Percentiles rank a stretch among this genome's conserved stretches.
Evolutionary conservation across 2,797 vertebrate genomes (phyloP).

Genomic region (Argya squamiceps): DNA sequence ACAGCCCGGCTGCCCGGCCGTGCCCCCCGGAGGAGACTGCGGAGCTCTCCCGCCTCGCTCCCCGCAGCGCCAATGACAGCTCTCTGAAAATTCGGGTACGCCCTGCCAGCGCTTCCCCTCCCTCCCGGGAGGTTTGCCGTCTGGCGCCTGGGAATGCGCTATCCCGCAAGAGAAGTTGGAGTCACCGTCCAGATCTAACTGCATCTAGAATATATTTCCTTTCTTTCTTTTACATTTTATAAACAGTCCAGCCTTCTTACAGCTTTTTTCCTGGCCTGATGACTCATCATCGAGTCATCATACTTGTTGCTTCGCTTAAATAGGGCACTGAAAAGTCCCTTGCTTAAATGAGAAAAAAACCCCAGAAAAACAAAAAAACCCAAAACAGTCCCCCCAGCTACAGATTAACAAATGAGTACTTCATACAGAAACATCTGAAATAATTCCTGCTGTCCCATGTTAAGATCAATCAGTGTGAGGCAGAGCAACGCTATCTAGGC

Average conservation of each 20-base stretch:
- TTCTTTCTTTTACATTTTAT: slow-evolving; percentile 50
- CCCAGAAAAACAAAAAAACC: background rate
- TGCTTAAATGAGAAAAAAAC: background rate
- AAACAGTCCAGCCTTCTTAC: slow-evolving; percentile 51
- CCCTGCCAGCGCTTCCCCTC: background rate
- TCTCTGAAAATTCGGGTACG: rapidly evolving
- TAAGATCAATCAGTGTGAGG: rapidly evolving
- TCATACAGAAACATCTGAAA: background rate
- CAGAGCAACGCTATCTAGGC: background rate
- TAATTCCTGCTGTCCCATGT: background rate
- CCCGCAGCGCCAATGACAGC: rapidly evolving
- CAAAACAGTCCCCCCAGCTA: background rate
- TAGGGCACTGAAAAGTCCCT: background rate
- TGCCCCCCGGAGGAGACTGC: background rate
- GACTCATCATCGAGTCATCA: slow-evolving; percentile 42
- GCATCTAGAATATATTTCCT: slow-evolving; percentile 48
- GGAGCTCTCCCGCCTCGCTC: background rate
- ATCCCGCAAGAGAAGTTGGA: background rate
- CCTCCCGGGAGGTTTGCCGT: background rate
- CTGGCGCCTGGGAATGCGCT: background rate
- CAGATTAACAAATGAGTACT: background rate
- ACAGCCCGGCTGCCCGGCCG: rapidly evolving
- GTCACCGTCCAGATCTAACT: background rate
- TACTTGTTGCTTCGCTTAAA: background rate
- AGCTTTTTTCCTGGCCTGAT: slow-evolving; percentile 30